Conservation (phyloP, 2,888 invertebrate genomes). For the Drosophila barbarae region DNA sequence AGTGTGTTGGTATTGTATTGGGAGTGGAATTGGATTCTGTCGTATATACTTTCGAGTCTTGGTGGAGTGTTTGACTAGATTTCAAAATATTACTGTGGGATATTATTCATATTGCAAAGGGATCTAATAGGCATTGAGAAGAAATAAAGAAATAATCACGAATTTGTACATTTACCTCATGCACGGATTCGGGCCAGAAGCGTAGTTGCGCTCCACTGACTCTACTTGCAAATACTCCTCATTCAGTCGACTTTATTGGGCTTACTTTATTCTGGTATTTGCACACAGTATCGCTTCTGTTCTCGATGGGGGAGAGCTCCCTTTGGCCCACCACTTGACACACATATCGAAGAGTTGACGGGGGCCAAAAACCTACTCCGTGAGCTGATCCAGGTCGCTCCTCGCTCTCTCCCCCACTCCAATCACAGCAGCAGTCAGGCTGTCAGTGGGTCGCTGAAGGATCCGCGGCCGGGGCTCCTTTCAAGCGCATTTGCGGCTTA, state of each 20-base stretch:
- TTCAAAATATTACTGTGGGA: neutral
- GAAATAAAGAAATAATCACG: too few relatives aligned
- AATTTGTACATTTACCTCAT: neutral
- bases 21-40: neutral
- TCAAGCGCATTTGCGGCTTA: slow-evolving; percentile 71
- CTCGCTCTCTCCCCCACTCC: slow-evolving; percentile 39
- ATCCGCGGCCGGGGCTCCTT: slow-evolving; percentile 27
- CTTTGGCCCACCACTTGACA: slow-evolving; percentile 12
- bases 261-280: slow-evolving; percentile 5
- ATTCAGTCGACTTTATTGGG: neutral
- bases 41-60: neutral
- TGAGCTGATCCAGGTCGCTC: slow-evolving; percentile 14
- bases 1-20: neutral
- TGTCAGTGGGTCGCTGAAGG: slow-evolving; percentile 29
- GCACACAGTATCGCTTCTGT: slow-evolving; percentile 2
- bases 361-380: neutral
- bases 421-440: slow-evolving; percentile 55
- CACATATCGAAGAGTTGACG: slow-evolving; percentile 14
- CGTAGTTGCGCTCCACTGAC: neutral
- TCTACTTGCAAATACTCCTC: neutral
- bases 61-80: neutral
- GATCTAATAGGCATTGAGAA: neutral
- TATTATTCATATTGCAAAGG: neutral
- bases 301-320: slow-evolving; percentile 4
- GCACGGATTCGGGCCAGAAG: neutral